Percentiles rank a stretch among this genome's conserved stretches.
These are phyloP conservation scores for Tetranychus truncatus DNA, from an alignment of 2,888 invertebrate genomes.

Conservation along the genomic window DNA sequence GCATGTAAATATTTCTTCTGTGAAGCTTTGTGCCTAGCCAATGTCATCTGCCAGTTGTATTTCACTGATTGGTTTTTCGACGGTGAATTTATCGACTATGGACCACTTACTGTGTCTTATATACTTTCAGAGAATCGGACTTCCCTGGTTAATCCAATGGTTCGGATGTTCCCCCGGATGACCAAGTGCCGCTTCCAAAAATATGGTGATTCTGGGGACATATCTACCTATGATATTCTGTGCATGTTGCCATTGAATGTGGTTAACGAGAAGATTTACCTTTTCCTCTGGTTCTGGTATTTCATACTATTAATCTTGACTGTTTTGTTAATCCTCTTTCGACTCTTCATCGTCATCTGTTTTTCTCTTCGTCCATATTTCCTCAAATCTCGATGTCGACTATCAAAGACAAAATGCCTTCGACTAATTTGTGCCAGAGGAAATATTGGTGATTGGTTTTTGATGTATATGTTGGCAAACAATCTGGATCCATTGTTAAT, in stretches of 20 bases:
- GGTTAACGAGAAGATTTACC: slow-evolving; percentile 26
- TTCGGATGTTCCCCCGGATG: slow-evolving; percentile 26
- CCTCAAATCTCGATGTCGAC: slow-evolving; percentile 21
- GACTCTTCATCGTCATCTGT: slow-evolving; percentile 19
- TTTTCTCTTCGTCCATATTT: slow-evolving; percentile 16
- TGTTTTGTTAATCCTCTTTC: slow-evolving; percentile 21
- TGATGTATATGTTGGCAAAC: slow-evolving; percentile 32
- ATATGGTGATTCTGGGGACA: slow-evolving; percentile 23
- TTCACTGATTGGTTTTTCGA: slow-evolving; percentile 24
- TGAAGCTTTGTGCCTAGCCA: slow-evolving; percentile 24
- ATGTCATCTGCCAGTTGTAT: slow-evolving; percentile 23
- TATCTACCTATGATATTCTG: slow-evolving; percentile 24
- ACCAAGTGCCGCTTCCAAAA: slow-evolving; percentile 26
- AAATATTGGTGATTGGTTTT: slow-evolving; percentile 26
- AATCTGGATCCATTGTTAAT: slow-evolving; percentile 74
- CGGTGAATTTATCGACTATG: slow-evolving; percentile 24
- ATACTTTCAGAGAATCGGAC: slow-evolving; percentile 4
- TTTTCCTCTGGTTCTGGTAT: slow-evolving; percentile 27
- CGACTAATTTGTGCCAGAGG: slow-evolving; percentile 19
- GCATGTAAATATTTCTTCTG: slow-evolving; percentile 25
- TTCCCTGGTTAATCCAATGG: slow-evolving; percentile 23
- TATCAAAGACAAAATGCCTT: slow-evolving; percentile 20
- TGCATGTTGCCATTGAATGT: slow-evolving; percentile 26
- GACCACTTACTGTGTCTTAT: slow-evolving; percentile 21
- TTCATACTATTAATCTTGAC: slow-evolving; percentile 21